Evolutionary conservation across 1,140 invertebrate species (phyloP).

Genomic region (Coptotermes formosanus): DNA sequence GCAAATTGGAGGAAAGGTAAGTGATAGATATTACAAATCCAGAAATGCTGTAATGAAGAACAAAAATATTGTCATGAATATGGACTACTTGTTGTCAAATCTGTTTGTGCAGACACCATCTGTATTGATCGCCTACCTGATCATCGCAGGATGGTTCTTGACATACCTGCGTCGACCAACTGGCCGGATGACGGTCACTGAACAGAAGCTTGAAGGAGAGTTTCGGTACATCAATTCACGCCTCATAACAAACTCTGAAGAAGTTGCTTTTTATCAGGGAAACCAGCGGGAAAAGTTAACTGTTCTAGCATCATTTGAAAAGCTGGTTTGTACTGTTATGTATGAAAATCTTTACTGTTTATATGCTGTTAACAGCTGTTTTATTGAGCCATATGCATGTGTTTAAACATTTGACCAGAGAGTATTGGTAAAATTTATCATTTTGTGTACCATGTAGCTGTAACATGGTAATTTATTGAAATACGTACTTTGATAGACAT

Average conservation of each 20-base stretch:
- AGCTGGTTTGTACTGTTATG: slow-evolving; percentile 64
- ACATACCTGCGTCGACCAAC: slow-evolving; percentile 82
- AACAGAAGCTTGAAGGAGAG: slow-evolving; percentile 97
- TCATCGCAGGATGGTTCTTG: slow-evolving; percentile 77
- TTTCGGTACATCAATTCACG: slow-evolving; percentile 95
- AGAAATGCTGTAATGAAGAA: not conserved
- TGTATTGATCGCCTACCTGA: slow-evolving; percentile 81
- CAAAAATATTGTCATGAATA: not conserved
- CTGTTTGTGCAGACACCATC: slow-evolving; percentile 68
- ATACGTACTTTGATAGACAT: too few species aligned
- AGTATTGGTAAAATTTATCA: too few species aligned
- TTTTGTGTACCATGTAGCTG: too few species aligned
- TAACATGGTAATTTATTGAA: too few species aligned
- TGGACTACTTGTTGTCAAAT: not conserved
- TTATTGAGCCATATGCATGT: too few species aligned
- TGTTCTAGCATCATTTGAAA: slow-evolving; percentile 83
- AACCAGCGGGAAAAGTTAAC: slow-evolving; percentile 86
- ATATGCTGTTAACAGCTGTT: slow-evolving; percentile 2
- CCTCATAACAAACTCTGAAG: slow-evolving; percentile 96
- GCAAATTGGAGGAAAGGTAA: slow-evolving; percentile 74
- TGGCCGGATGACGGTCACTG: slow-evolving; percentile 83
- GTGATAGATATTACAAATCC: slow-evolving; percentile 29
- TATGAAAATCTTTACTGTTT: slow-evolving; percentile 24
- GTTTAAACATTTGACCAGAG: too few species aligned
- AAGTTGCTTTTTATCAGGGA: slow-evolving; percentile 80